Evolutionary conservation across 30 jellyfish, hydroid and myxozoan genomes (phyloP), one percentile per base, ranked within the genome.

Genomic region (Catostylus mosaicus): DNA sequence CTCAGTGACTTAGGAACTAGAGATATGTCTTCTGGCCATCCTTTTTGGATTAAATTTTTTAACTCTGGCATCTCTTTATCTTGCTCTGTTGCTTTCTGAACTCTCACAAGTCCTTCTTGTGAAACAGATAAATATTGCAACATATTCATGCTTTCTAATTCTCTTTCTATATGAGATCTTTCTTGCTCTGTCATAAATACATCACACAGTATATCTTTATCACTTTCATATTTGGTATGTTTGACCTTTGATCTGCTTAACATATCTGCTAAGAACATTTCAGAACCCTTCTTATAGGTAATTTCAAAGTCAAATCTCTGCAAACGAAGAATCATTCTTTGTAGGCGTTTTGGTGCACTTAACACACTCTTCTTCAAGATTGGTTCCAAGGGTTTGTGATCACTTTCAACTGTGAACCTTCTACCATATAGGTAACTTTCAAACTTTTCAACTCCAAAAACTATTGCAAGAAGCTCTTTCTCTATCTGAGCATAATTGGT

Each of bases 361-460:
- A 52, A 51, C 65, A 75, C 75, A 75, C 76, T 59, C 68, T 77
- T 75, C 52, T 61, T 59, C 70, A 77, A 1, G 50, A 59, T 83
- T 45, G 60, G 47, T 72, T 83, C 88, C 45, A 81, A 68, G 74
- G 91, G 91, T 57, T 81, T 81, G 89, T 64, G 89, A 76, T 81
- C 79, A 85, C 78, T 85, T 69, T 52, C 59, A 33, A 81, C 57
- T 37, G 61, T 35, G 43, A 35, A 30, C 52, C 69, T 50, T 30
- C 75, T 52, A 50, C 93, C 81, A 50, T 47, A 83, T 38, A 77
- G 51, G 69, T 75, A 77, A 20, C 71, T 38, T 16, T 86, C 85
- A 68, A 86, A 86, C 71, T 61, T 26, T 32, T 76, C 89, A 36
- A 27, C 77, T 30, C 78, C 85, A 76, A 62, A 75, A 33, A 75